These are phyloP conservation scores for Xiphorhynchus elegans DNA, from an alignment of 2,113 vertebrate species.

Conservation along the genomic window DNA sequence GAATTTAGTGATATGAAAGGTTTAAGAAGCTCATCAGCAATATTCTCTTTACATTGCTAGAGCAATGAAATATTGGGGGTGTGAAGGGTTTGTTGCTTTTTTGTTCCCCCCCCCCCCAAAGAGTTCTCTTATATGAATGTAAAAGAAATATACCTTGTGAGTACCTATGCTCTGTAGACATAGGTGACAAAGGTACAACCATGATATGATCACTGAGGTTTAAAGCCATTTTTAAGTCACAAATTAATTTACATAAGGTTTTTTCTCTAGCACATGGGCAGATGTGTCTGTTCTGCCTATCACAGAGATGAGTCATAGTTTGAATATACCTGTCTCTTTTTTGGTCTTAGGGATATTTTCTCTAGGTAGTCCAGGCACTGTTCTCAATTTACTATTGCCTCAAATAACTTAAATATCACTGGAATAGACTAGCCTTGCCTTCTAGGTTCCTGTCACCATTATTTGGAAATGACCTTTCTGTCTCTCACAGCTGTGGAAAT, in stretches of 20 bases:
- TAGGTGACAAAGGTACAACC: not conserved
- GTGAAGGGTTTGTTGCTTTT: not conserved
- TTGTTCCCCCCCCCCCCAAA: not conserved
- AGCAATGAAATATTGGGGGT: not conserved
- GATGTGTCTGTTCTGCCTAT: not conserved
- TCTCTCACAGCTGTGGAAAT: not conserved
- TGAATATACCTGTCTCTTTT: not conserved
- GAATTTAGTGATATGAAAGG: accelerated
- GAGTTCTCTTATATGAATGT: not conserved
- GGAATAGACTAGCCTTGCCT: not conserved
- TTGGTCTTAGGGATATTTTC: not conserved
- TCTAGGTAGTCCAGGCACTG: not conserved
- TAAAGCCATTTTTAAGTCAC: not conserved
- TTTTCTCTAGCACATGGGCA: not conserved
- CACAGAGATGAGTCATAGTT: not conserved
- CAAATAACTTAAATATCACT: not conserved
- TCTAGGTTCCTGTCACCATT: not conserved
- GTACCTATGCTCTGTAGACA: not conserved
- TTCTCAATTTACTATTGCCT: not conserved
- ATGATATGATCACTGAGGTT: not conserved
- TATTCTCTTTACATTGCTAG: not conserved
- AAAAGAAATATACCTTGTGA: not conserved
- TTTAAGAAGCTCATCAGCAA: not conserved
- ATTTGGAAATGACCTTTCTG: not conserved
- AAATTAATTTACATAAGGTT: not conserved